Evolutionary conservation across 2,888 invertebrate genomes (phyloP), one percentile per base, ranked within the genome.

Genomic region (Tupiocoris notatus): DNA sequence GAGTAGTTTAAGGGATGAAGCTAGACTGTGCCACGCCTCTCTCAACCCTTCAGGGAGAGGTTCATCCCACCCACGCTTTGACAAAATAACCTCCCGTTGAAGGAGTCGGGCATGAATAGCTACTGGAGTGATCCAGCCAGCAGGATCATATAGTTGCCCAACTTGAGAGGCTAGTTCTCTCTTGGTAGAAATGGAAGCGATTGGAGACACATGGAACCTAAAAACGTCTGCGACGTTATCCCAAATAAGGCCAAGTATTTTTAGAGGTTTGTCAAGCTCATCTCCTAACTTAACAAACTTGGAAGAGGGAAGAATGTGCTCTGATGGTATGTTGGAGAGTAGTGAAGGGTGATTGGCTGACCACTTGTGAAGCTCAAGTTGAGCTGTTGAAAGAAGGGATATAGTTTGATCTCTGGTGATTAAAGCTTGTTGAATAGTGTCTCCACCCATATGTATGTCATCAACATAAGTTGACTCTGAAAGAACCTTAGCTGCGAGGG

Each of bases 221-320:
- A 64, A 74, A 56, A 1, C 17, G 21, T 74, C 74, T 12, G 17
- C 16, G 21, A 17, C 1, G 20, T 24, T 24, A 16, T 74, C 54
- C 64, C 74, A 74, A n/a, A 64, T n/a, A 1, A 74, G n/a, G 6
- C 74, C 74, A 2, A 74, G 17, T n/a, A 64, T 23, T 57, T 75
- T 65, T 2, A 65, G 21, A 6, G 56, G 64, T n/a, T 17, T n/a
- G 12, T 54, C 64, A n/a, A 9, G 2, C 20, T 66, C 66, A n/a
- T 2, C n/a, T 39, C 18, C 6, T 1, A 66, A 18, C 2, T 66
- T 20, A 18, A 66, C 22, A 17, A 39, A 16, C 21, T 24, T 1
- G 20, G 7, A 20, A 12, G 56, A 25, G n/a, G 24, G 25, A 1
- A 39, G 20, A 6, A 66, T 17, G 39, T 66, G 66, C 7, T 18